Base-by-base conservation (phyloP, 2,113 vertebrate genomes). In the Uria aalge region DNA sequence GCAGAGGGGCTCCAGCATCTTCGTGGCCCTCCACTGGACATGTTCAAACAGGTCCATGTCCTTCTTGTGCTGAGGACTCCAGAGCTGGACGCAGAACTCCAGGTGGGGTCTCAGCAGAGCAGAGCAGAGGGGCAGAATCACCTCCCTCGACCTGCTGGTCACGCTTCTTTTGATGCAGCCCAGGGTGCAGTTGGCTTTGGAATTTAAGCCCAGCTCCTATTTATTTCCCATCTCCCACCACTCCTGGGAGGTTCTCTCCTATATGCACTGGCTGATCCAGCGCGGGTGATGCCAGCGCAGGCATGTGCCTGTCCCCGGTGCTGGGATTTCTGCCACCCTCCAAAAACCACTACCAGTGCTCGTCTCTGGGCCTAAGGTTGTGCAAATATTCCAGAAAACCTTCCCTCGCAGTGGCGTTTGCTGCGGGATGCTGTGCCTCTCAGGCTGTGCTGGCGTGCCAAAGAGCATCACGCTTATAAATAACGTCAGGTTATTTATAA, bases 241-340 rank as follows among this genome's bases (percentile, higher is more conserved):
- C 1, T 2, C 29, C 72, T 8, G 47, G 7, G 73, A 63, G 66
- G 19, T 18, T 88, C 34, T 56, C 6, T 0, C 40, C 18, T 7
- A 0, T n/a, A 20, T 4, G 45, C 23, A 0, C 52, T 56, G 21
- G 6, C 63, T 3, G 41, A 36, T 21, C 24, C 17, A 1, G 4
- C 8, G 0, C 1, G 0, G 1, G 3, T 0, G 0, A 10, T 29
- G 75, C 69, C 62, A 6, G 3, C 11, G 0, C 9, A 3, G 43
- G 8, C 1, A 1, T 3, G 30, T 23, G 79, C 62, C 75, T 4
- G 0, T 59, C 34, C 48, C 50, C 0, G 0, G 13, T 20, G 67
- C 13, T 0, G 0, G 1, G 17, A 12, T 3, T 57, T 36, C 48
- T 62, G 22, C 53, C 23, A 6, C 24, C 67, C 78, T 41, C 36